Percentiles rank a stretch among this genome's conserved stretches.
These are phyloP conservation scores for Agrochola macilenta DNA, from an alignment of 2,888 invertebrate genomes.

Conservation along the genomic window DNA sequence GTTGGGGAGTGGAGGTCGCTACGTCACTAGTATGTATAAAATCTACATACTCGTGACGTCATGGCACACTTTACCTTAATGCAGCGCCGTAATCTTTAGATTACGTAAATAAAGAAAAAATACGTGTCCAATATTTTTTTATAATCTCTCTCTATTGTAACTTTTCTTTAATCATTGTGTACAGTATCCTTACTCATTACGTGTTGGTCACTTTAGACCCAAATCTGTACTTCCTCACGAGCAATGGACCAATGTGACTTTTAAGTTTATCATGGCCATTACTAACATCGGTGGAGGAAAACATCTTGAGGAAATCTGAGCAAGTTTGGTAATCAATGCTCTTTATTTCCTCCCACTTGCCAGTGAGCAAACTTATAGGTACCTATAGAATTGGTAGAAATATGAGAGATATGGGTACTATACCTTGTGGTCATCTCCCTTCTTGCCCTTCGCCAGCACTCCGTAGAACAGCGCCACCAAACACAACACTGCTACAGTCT, in stretches of 20 bases:
- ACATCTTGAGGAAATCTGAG: background rate
- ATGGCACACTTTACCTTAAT: no score
- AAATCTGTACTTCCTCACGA: background rate
- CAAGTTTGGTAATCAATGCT: background rate
- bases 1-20: no score
- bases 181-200: no score
- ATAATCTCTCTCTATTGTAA: no score
- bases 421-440: conserved; percentile 81
- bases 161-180: background rate
- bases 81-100: no score
- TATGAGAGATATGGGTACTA: background rate
- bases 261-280: background rate
- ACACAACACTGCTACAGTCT: conserved; percentile 74
- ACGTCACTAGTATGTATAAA: no score
- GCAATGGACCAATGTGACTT: background rate
- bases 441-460: conserved; percentile 80
- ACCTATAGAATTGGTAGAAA: background rate
- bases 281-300: background rate
- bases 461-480: conserved; percentile 75
- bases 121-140: no score
- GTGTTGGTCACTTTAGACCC: no score
- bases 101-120: no score
- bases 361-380: background rate
- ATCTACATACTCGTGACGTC: no score
- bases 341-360: background rate